Percentiles rank a stretch among this genome's conserved stretches.
Evolutionary conservation across 2,797 vertebrate species (phyloP).

Genomic region (Balearica regulorum): DNA sequence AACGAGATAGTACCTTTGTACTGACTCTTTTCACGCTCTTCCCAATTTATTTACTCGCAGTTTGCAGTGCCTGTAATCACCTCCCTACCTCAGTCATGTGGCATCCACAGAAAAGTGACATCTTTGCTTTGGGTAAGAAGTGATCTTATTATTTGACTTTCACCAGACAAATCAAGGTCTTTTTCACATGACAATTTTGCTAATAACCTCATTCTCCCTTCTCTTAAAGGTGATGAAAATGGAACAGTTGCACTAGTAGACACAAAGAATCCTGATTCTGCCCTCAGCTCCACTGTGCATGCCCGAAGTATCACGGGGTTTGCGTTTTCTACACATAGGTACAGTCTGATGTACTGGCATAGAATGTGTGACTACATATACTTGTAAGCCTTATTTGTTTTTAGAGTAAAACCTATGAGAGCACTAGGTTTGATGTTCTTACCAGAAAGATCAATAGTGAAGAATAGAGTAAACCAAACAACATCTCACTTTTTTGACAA

Average conservation of each 20-base stretch:
- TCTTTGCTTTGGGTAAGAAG: conserved; percentile 87
- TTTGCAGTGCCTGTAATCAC: conserved; percentile 75
- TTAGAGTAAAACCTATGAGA: not conserved
- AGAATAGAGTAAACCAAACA: not conserved
- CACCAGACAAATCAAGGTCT: not conserved
- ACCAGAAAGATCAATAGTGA: not conserved
- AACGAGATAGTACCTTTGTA: not conserved
- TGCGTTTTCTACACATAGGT: conserved; percentile 90
- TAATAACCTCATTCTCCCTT: not conserved
- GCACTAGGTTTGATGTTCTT: no score
- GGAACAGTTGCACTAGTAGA: conserved; percentile 86
- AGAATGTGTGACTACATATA: rapidly evolving
- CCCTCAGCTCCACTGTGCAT: conserved; percentile 75
- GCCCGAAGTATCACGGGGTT: conserved; percentile 80
- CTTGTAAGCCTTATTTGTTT: not conserved
- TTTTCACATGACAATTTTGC: not conserved
- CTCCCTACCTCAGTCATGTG: conserved; percentile 85
- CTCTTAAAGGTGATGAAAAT: conserved; percentile 85
- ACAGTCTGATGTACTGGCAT: not conserved
- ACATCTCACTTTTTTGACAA: rapidly evolving
- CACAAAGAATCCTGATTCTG: conserved; percentile 76
- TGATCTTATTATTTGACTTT: not conserved
- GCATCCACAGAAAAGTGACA: conserved; percentile 88
- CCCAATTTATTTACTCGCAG: conserved; percentile 52
- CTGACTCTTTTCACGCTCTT: not conserved